Conservation (phyloP, 2,797 vertebrate genomes). For the Podargus strigoides region DNA sequence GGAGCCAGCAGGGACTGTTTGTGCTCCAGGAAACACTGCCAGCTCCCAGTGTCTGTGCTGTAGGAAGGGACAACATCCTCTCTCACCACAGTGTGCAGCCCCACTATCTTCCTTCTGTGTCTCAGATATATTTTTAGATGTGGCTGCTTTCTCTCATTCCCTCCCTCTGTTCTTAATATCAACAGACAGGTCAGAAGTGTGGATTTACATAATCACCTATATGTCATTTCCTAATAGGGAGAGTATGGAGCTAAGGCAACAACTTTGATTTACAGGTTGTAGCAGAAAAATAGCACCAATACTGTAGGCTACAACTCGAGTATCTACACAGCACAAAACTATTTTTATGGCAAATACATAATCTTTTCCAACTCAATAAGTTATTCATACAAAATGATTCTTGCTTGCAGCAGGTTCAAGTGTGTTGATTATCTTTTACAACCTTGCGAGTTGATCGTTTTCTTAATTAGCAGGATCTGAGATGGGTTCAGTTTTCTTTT, state of each 20-base stretch:
- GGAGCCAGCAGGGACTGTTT: not conserved
- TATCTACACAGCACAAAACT: not conserved
- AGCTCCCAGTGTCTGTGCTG: not conserved
- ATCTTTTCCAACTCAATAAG: slow-evolving; percentile 6
- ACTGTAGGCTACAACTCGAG: not conserved
- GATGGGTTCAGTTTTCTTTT: not conserved
- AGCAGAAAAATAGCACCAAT: not conserved
- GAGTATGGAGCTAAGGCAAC: slow-evolving; percentile 1
- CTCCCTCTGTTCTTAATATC: not conserved
- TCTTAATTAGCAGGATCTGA: slow-evolving; percentile 57
- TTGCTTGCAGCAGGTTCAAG: not conserved
- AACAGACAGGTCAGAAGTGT: not conserved
- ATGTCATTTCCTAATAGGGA: slow-evolving; percentile 25
- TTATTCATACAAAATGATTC: not conserved
- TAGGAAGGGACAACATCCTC: not conserved
- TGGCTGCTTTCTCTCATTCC: not conserved
- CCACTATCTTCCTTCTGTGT: not conserved
- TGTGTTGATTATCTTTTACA: slow-evolving; percentile 29
- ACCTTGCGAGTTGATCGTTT: not conserved
- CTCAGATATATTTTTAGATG: not conserved
- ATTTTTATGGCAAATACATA: slow-evolving; percentile 48
- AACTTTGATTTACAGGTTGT: slow-evolving; percentile 38
- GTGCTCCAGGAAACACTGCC: not conserved
- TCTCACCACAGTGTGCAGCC: not conserved
- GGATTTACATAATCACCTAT: not conserved